Conservation (phyloP, 2,888 invertebrate genomes). For the Salpingus planirostris region DNA sequence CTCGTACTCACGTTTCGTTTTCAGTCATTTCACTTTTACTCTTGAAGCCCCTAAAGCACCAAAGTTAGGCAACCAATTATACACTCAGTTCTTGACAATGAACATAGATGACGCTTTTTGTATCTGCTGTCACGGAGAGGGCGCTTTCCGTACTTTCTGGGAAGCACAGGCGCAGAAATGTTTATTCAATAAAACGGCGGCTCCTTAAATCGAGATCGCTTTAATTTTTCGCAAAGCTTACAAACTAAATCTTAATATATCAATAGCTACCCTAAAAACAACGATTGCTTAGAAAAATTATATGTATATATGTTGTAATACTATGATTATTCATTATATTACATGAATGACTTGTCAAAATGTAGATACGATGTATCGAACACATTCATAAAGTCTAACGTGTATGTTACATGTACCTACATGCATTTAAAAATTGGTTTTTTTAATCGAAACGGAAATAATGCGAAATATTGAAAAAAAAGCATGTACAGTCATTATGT, state of each 20-base stretch:
- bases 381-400: slow-evolving; percentile 26
- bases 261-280: slow-evolving; percentile 43
- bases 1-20: too few relatives aligned
- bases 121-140: too few relatives aligned
- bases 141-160: too few relatives aligned
- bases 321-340: slow-evolving; percentile 40
- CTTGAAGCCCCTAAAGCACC: too few relatives aligned
- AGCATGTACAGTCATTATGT: slow-evolving; percentile 39
- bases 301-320: slow-evolving; percentile 41
- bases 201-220: slow-evolving; percentile 42
- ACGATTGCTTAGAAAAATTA: slow-evolving; percentile 46
- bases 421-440: slow-evolving; percentile 11
- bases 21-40: too few relatives aligned
- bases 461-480: slow-evolving; percentile 41
- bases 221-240: slow-evolving; percentile 44
- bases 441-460: slow-evolving; percentile 26
- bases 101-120: too few relatives aligned
- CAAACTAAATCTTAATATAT: slow-evolving; percentile 42
- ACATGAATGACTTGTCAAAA: slow-evolving; percentile 39
- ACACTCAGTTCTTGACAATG: too few relatives aligned
- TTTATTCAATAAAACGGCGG: too few relatives aligned
- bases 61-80: too few relatives aligned
- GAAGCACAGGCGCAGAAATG: too few relatives aligned
- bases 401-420: slow-evolving; percentile 31
- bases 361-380: slow-evolving; percentile 35